These are phyloP conservation scores for Cisticola juncidis DNA, from an alignment of 2,113 vertebrate species.

Conservation along the genomic window DNA sequence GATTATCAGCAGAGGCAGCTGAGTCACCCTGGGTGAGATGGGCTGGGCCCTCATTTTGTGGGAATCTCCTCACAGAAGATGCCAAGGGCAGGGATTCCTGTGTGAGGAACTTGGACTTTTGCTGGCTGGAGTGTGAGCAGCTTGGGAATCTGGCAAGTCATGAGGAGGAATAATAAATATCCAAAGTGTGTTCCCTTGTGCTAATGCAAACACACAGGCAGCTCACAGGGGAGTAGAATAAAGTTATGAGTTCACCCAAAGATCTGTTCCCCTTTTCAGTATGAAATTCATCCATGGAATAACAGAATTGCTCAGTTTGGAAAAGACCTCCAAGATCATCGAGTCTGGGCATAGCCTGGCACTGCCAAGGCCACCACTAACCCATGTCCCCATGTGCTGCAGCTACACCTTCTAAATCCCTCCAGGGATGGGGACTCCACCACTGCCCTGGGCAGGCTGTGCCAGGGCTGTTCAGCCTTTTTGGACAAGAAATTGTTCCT, in stretches of 20 bases:
- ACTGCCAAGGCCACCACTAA: background rate
- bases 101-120: background rate
- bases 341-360: fast-evolving
- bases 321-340: background rate
- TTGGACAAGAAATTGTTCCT: background rate
- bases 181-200: fast-evolving
- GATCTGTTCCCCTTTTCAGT: background rate
- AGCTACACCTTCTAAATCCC: background rate
- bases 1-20: background rate
- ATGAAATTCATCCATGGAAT: background rate
- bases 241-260: background rate
- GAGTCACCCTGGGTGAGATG: background rate
- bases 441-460: background rate
- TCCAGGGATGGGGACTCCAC: background rate
- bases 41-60: background rate
- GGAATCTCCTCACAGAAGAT: background rate
- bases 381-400: background rate
- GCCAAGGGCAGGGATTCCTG: background rate
- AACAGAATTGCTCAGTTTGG: background rate
- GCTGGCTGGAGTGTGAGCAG: background rate
- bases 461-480: background rate
- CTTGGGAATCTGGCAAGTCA: background rate
- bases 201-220: background rate
- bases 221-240: background rate
- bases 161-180: background rate